Evolutionary conservation across 2,113 vertebrate genomes (phyloP).

Genomic region (Xyrauchen texanus): DNA sequence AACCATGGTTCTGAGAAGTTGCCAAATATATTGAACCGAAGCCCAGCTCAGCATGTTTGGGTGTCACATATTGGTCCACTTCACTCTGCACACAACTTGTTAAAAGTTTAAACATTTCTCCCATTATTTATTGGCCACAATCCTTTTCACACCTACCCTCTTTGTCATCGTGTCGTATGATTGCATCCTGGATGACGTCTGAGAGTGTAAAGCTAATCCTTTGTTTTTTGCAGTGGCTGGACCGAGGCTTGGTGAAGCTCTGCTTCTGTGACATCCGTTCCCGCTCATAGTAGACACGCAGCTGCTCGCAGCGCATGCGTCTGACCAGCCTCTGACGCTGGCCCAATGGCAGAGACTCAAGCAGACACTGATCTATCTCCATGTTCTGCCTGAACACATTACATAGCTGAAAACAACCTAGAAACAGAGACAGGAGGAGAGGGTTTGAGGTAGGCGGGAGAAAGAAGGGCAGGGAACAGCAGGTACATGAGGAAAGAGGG

Average conservation of each 20-base stretch:
- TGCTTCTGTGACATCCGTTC: constrained; percentile 85
- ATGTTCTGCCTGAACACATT: constrained; percentile 95
- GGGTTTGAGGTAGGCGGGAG: background rate
- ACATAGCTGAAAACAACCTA: constrained; percentile 99
- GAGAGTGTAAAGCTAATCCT: constrained; percentile 75
- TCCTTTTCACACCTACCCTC: constrained; percentile 76
- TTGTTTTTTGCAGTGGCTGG: constrained; percentile 74
- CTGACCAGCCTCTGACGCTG: constrained; percentile 92
- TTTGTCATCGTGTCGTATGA: constrained; percentile 86
- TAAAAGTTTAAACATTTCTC: too few relatives aligned
- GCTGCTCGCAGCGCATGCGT: constrained; percentile 93
- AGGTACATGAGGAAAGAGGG: too few relatives aligned
- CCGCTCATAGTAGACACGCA: constrained; percentile 89
- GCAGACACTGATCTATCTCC: constrained; percentile 99
- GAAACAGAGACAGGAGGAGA: constrained; percentile 11
- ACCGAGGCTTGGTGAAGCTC: constrained; percentile 69
- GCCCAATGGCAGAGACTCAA: constrained; percentile 93
- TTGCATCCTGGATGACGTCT: constrained; percentile 85
- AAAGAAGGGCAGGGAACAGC: background rate
- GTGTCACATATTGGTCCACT: background rate
- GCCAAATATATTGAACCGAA: too few relatives aligned
- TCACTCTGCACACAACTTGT: too few relatives aligned
- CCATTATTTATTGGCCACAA: too few relatives aligned
- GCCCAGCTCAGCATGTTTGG: background rate
- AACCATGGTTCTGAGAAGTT: too few relatives aligned